Evolutionary conservation across 2,113 vertebrate genomes (phyloP).

Genomic region (Phylloscopus whistleri): DNA sequence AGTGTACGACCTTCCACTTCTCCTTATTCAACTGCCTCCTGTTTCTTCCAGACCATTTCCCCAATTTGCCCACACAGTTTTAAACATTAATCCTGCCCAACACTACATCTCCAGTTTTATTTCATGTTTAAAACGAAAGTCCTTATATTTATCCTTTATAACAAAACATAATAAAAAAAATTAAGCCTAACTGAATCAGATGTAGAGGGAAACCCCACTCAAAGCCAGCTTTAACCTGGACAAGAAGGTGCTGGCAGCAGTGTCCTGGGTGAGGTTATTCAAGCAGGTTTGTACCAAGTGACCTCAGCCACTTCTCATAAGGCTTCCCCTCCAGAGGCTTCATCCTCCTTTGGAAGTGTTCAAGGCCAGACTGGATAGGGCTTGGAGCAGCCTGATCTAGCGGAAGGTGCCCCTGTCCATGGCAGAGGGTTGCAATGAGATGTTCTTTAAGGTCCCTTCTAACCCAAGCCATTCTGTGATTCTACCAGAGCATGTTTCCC

Average conservation of each 20-base stretch:
- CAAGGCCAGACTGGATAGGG: background rate
- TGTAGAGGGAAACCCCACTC: background rate
- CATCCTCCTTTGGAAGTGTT: background rate
- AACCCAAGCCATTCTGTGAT: background rate
- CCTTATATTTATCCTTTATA: background rate
- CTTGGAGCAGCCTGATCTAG: background rate
- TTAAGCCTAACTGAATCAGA: fast-evolving
- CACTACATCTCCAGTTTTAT: background rate
- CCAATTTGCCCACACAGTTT: background rate
- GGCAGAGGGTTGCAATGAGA: background rate
- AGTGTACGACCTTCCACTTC: background rate
- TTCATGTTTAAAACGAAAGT: background rate
- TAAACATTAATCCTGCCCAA: background rate
- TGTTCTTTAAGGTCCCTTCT: background rate
- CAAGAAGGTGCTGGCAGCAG: fast-evolving
- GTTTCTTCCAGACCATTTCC: background rate
- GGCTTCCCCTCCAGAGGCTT: background rate
- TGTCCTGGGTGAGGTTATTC: background rate
- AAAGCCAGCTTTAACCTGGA: background rate
- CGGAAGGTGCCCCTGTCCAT: background rate
- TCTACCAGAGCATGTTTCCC: fast-evolving
- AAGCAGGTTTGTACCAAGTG: background rate
- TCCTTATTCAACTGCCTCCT: background rate
- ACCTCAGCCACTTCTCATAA: background rate
- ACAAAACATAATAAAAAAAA: background rate